Evolutionary conservation across 1,140 invertebrate genomes (phyloP), one percentile per base, ranked within the genome.

Genomic region (Euglossa dilemma): DNA sequence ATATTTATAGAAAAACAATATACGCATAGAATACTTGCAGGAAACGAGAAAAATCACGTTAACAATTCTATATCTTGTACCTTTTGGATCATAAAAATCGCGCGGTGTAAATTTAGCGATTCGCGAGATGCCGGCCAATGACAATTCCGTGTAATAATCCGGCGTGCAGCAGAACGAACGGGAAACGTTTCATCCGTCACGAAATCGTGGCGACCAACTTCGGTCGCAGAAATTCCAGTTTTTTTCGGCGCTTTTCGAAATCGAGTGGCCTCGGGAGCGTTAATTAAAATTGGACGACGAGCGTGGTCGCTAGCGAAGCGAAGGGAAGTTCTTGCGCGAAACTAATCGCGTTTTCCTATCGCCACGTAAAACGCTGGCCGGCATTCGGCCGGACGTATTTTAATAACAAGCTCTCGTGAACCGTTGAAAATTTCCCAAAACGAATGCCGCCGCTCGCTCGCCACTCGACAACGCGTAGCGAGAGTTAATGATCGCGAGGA

Each of bases 281-380:
- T 78, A 78, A 78, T 78, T 78, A 78, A 78, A 78, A 69, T 66
- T 69, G 76, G 52, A 67, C 64, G 66, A 56, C 28, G 47, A 76
- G 59, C 73, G 59, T 63, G 28, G 45, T 64, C 52, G 57, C 59
- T 16, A 69, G 52, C 52, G 47, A 57, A 57, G 36, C 76, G 64
- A 69, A 78, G 28, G 18, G 76, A 57, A 57, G 64, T 78, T 59
- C 52, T 57, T 66, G 76, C 25, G 76, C 66, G 25, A 78, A 78
- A 78, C 76, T 78, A 69, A 78, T 78, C 76, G 76, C 76, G 64
- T 78, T 69, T 69, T 36, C 36, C 36, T 36, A 36, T 36, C n/a
- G 36, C 43, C 23, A 45, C 64, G 66, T 69, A 54, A 67, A 78
- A 47, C 18, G 52, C 6, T n/a, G 64, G 11, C 7, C 76, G 16